phyloP scores from a whole-genome alignment of 2,888 invertebrate species.

The Laothoe populi region DNA sequence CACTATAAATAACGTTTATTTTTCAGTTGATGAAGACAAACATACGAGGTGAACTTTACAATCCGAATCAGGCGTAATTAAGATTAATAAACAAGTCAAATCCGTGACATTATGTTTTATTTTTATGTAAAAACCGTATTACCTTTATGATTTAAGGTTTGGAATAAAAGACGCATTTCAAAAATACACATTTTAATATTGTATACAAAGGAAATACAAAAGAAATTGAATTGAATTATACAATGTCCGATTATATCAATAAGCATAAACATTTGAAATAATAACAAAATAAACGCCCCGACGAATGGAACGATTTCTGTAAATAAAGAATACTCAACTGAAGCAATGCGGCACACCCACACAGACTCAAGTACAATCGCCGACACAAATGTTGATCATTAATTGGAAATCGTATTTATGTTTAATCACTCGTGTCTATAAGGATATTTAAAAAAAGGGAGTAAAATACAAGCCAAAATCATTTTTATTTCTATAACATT shows the following conservation, averaged over 20 bases:
- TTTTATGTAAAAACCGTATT: no score
- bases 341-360: slow-evolving; percentile 1
- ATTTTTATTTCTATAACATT: no score
- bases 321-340: slow-evolving; percentile 5
- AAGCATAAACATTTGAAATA: slow-evolving; percentile 15
- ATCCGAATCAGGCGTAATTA: slow-evolving; percentile 44
- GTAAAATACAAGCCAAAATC: no score
- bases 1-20: slow-evolving; percentile 28
- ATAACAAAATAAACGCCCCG: slow-evolving; percentile 28
- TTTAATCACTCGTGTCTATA: neutral
- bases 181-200: slow-evolving; percentile 44
- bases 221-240: slow-evolving; percentile 26
- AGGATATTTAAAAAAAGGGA: neutral
- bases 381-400: slow-evolving; percentile 36
- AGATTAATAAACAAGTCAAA: slow-evolving; percentile 6
- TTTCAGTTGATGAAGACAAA: slow-evolving; percentile 77
- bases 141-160: no score
- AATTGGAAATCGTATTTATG: neutral
- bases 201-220: slow-evolving; percentile 23
- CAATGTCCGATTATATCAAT: slow-evolving; percentile 4
- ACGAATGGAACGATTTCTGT: slow-evolving; percentile 1
- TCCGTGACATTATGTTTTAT: no score
- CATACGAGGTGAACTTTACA: slow-evolving; percentile 69
- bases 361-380: slow-evolving; percentile 39
- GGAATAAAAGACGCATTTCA: slow-evolving; percentile 35